phyloP scores from a whole-genome alignment of 2,797 vertebrate genomes.

The Gallinago stenura region DNA sequence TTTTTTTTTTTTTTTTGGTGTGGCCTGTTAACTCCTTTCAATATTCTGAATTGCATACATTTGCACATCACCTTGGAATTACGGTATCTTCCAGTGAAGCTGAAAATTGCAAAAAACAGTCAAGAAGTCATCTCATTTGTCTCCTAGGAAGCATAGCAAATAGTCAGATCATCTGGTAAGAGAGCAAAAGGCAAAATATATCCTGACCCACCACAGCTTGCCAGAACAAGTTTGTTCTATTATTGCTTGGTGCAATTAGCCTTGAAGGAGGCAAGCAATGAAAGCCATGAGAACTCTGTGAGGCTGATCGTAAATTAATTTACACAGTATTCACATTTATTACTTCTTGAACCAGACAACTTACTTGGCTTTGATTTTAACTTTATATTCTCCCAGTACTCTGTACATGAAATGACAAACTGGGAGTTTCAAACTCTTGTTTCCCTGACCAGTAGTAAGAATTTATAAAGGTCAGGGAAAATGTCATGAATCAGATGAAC shows the following conservation, averaged over 20 bases:
- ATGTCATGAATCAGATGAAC: neutral
- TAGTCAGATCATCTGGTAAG: neutral
- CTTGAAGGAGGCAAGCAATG: neutral
- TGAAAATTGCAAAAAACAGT: neutral
- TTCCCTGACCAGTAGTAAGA: neutral
- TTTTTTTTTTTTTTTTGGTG: neutral
- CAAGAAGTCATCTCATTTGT: neutral
- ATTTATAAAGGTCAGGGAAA: slow-evolving; percentile 9
- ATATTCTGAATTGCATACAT: neutral
- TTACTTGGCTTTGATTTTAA: neutral
- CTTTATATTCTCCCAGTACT: neutral
- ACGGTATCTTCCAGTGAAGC: neutral
- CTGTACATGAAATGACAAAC: neutral
- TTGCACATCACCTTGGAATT: neutral
- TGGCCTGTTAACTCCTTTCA: neutral
- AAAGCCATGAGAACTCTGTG: neutral
- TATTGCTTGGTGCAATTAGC: neutral
- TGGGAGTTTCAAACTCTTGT: neutral
- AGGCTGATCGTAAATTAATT: neutral
- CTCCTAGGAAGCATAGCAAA: neutral
- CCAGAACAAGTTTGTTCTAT: neutral
- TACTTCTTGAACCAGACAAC: neutral
- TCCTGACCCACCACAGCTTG: neutral
- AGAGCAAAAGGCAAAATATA: neutral
- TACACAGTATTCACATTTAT: neutral